phyloP scores from a whole-genome alignment of 2,797 vertebrate genomes.

The Micropoecilia bifurca region DNA sequence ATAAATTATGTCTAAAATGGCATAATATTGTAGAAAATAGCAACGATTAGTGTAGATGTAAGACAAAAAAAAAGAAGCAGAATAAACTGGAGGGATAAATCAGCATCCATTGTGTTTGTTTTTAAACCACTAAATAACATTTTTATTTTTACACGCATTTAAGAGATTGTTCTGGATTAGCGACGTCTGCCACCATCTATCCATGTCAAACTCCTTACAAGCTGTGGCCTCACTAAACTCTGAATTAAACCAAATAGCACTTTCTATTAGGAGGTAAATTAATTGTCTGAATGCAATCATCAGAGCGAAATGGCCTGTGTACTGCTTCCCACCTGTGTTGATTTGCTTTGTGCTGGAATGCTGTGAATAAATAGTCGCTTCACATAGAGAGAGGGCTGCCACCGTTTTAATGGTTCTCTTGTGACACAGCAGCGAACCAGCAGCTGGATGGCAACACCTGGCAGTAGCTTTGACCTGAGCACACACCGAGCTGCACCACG shows the following conservation, averaged over 20 bases:
- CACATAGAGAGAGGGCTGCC: conserved; percentile 13
- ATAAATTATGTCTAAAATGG: conserved; percentile 20
- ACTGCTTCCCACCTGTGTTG: conserved; percentile 7
- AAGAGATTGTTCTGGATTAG: conserved; percentile 50
- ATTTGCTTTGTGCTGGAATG: conserved; percentile 23
- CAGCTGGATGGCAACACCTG: conserved; percentile 36
- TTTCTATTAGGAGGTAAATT: conserved; percentile 32
- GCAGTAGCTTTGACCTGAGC: conserved; percentile 24
- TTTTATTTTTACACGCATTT: conserved; percentile 12
- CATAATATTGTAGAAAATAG: conserved; percentile 43
- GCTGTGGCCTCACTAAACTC: conserved; percentile 14
- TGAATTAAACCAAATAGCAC: conserved; percentile 19
- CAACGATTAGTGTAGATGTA: conserved; percentile 52
- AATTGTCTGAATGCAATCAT: conserved; percentile 13
- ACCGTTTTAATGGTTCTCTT: conserved; percentile 20
- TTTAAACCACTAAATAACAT: conserved; percentile 37
- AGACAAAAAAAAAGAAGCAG: conserved; percentile 24
- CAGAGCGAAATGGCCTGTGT: conserved; percentile 5
- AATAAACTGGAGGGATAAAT: conserved; percentile 23
- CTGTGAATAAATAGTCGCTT: conserved; percentile 36
- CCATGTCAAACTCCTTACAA: conserved; percentile 13
- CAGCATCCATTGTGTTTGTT: conserved; percentile 30
- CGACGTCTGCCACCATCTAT: conserved; percentile 12
- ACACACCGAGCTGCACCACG: neutral
- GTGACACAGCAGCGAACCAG: conserved; percentile 30